Evolutionary conservation across 2,888 invertebrate species (phyloP).

Genomic region (Drosophila algonquin): DNA sequence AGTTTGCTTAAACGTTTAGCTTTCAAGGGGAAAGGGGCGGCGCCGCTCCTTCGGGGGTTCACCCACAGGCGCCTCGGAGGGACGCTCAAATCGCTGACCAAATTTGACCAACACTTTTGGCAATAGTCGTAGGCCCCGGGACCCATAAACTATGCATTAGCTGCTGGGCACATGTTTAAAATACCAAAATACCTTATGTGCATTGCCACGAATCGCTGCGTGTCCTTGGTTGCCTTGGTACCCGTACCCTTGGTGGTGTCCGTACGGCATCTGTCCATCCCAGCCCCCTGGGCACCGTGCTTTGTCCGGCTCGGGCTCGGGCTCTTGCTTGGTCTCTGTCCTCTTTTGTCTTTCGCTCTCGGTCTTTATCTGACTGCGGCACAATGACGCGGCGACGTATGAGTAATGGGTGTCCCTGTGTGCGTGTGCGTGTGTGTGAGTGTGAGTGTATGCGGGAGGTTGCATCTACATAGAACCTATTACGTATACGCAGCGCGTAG

Average conservation of each 20-base stretch:
- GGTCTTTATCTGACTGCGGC: conserved; percentile 70
- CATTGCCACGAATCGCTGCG: conserved; percentile 49
- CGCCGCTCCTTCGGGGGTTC: neutral
- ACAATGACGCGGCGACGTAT: conserved; percentile 76
- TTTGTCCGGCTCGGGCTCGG: neutral
- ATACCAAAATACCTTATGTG: conserved; percentile 68
- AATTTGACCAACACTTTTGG: conserved; percentile 69
- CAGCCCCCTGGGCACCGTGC: neutral
- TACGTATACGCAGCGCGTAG: conserved; percentile 78
- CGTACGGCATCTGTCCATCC: neutral
- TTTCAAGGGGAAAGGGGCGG: neutral
- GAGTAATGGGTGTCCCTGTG: conserved; percentile 68
- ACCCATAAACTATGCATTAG: conserved; percentile 77
- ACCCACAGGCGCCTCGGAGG: neutral
- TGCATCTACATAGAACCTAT: conserved; percentile 73
- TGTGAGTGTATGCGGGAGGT: conserved; percentile 31
- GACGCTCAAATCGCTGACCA: conserved; percentile 45
- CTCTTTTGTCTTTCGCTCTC: conserved; percentile 58
- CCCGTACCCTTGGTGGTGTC: conserved; percentile 14
- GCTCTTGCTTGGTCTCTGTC: neutral
- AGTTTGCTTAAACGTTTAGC: neutral
- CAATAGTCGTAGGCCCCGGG: conserved; percentile 52
- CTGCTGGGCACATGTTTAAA: conserved; percentile 68
- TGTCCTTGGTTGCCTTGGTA: conserved; percentile 30
- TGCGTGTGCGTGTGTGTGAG: neutral